Evolutionary conservation across 2,888 invertebrate genomes (phyloP).

Genomic region (Drosophila prolongata): DNA sequence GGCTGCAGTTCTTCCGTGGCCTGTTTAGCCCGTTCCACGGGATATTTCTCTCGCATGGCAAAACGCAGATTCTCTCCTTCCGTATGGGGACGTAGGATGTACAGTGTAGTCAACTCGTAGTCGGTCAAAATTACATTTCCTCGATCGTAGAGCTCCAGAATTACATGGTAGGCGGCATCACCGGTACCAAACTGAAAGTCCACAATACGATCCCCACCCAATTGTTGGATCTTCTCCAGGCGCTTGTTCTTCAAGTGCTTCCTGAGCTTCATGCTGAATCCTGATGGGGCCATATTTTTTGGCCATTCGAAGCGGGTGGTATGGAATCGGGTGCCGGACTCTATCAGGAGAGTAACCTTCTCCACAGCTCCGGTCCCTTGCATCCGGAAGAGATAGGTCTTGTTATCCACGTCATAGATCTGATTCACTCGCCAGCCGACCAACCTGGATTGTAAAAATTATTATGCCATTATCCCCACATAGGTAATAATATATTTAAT

Average conservation of each 20-base stretch:
- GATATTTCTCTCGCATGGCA: constrained; percentile 97
- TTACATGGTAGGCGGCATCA: constrained; percentile 97
- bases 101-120: constrained; percentile 93
- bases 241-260: constrained; percentile 99
- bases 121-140: constrained; percentile 98
- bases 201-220: constrained; percentile 97
- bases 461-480: not conserved
- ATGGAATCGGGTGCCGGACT: constrained; percentile 97
- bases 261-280: constrained; percentile 99
- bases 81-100: constrained; percentile 95
- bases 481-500: not conserved
- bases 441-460: constrained; percentile 86
- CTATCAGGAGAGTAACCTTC: constrained; percentile 94
- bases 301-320: constrained; percentile 99
- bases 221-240: constrained; percentile 92
- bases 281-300: constrained; percentile 96
- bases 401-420: constrained; percentile 98
- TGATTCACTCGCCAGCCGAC: constrained; percentile 97
- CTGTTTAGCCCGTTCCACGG: constrained; percentile 90
- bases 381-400: constrained; percentile 95
- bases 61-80: constrained; percentile 96
- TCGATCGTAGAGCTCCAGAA: constrained; percentile 97
- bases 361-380: constrained; percentile 93
- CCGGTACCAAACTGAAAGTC: constrained; percentile 97
- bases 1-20: constrained; percentile 85